A percentile compares a stretch with the other conserved stretches of the same genome.
These are phyloP conservation scores for Ephialtes manifestator DNA, from an alignment of 2,888 invertebrate genomes.

Conservation along the genomic window DNA sequence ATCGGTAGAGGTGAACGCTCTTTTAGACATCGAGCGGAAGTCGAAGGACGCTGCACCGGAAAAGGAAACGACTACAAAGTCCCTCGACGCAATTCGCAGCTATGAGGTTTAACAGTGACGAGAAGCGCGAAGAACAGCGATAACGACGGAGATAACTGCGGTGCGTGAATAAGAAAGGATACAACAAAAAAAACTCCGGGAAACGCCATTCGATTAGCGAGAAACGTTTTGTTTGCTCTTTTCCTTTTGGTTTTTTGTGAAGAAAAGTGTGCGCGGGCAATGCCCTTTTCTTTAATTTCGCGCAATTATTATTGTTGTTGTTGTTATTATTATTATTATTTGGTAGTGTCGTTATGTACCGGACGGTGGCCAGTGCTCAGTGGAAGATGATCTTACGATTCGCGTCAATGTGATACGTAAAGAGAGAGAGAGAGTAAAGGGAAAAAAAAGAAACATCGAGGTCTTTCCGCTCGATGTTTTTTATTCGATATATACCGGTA, in stretches of 20 bases:
- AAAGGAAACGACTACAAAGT: conserved; percentile 21
- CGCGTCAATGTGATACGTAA: conserved; percentile 49
- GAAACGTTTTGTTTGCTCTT: conserved; percentile 13
- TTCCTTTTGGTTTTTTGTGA: background rate
- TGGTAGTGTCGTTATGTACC: conserved; percentile 33
- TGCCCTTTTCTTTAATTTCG: conserved; percentile 1
- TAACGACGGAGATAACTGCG: conserved; percentile 1
- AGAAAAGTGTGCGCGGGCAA: background rate
- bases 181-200: background rate
- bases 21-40: conserved; percentile 37
- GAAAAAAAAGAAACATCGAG: conserved; percentile 22
- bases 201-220: background rate
- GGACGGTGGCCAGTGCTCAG: conserved; percentile 57
- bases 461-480: conserved; percentile 43
- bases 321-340: conserved; percentile 43
- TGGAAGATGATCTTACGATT: conserved; percentile 49
- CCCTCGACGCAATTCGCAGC: background rate
- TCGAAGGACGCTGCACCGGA: conserved; percentile 59
- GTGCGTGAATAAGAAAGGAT: background rate
- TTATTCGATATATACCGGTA: conserved; percentile 13
- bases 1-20: conserved; percentile 2
- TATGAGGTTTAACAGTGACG: conserved; percentile 8
- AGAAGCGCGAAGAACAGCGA: conserved; percentile 23
- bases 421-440: conserved; percentile 12
- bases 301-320: conserved; percentile 13